phyloP scores from a whole-genome alignment of 2,797 vertebrate genomes.

The Tiaroga cobitis region DNA sequence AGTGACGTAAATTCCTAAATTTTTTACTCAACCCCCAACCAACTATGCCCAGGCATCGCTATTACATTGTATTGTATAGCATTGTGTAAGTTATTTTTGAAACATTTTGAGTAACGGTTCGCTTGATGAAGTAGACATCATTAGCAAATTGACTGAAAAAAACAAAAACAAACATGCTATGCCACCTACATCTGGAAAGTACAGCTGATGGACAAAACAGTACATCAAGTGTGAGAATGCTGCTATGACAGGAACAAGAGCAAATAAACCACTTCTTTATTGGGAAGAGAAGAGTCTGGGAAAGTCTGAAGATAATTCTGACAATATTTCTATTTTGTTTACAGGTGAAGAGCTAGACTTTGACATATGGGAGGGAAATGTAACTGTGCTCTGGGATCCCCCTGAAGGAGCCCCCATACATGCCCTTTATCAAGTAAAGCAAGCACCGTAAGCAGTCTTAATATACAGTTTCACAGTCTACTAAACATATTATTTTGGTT shows the following conservation, averaged over 20 bases:
- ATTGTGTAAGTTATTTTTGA: background rate
- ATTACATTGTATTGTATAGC: background rate
- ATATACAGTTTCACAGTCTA: background rate
- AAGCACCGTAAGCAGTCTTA: slow-evolving; percentile 64
- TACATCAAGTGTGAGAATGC: background rate
- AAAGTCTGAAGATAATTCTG: slow-evolving; percentile 16
- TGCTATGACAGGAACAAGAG: background rate
- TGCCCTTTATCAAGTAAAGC: slow-evolving; percentile 69
- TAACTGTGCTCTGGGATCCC: slow-evolving; percentile 65
- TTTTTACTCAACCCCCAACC: background rate
- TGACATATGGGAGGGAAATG: slow-evolving; percentile 69
- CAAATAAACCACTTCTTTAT: slow-evolving; percentile 14
- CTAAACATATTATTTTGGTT: background rate
- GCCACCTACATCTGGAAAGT: background rate
- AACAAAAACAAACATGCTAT: background rate
- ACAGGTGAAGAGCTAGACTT: slow-evolving; percentile 51
- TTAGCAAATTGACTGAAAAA: background rate
- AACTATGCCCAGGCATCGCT: too few relatives aligned
- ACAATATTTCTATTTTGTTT: slow-evolving; percentile 1
- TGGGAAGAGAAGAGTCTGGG: background rate
- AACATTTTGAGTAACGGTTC: background rate
- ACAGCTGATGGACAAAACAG: slow-evolving; percentile 5
- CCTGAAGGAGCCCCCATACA: slow-evolving; percentile 45
- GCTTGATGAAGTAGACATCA: background rate
- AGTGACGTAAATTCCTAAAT: too few relatives aligned